Percentiles rank a stretch among this genome's conserved stretches.
Evolutionary conservation across 2,888 invertebrate species (phyloP).

Genomic region (Leptura quadrifasciata): DNA sequence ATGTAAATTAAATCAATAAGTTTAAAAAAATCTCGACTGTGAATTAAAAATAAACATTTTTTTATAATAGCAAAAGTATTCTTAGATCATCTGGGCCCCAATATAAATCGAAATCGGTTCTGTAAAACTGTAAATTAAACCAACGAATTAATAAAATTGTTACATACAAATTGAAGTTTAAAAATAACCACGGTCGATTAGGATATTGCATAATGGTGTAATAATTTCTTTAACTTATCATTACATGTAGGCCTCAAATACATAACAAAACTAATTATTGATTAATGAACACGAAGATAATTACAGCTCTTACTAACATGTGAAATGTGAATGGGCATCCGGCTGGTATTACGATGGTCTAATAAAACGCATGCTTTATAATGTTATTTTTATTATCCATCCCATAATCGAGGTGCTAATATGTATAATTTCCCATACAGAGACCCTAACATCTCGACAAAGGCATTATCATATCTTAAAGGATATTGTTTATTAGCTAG

Average conservation of each 20-base stretch:
- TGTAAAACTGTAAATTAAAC: not conserved
- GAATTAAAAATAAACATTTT: no score
- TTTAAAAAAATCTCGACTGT: no score
- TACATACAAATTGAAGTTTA: constrained; percentile 23
- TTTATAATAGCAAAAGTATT: no score
- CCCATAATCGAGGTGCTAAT: not conserved
- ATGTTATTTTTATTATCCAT: constrained; percentile 9
- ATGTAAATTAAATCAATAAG: no score
- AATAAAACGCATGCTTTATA: constrained; percentile 19
- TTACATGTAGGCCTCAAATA: constrained; percentile 17
- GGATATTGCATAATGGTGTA: constrained; percentile 17
- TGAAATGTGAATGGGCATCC: constrained; percentile 25
- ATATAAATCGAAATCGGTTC: not conserved
- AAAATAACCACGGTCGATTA: constrained; percentile 32
- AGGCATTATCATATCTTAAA: no score
- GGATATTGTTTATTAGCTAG: no score
- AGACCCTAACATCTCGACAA: no score
- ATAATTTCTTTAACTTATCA: constrained; percentile 25
- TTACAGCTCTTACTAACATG: constrained; percentile 10
- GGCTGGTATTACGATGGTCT: constrained; percentile 5
- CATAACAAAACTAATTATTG: constrained; percentile 23
- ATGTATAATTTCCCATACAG: not conserved
- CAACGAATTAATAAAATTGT: constrained; percentile 14
- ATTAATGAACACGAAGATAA: constrained; percentile 16
- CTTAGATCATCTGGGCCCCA: no score